Evolutionary conservation across 1,140 invertebrate species (phyloP), one percentile per base, ranked within the genome.

Genomic region (Sycophaga agraensis): DNA sequence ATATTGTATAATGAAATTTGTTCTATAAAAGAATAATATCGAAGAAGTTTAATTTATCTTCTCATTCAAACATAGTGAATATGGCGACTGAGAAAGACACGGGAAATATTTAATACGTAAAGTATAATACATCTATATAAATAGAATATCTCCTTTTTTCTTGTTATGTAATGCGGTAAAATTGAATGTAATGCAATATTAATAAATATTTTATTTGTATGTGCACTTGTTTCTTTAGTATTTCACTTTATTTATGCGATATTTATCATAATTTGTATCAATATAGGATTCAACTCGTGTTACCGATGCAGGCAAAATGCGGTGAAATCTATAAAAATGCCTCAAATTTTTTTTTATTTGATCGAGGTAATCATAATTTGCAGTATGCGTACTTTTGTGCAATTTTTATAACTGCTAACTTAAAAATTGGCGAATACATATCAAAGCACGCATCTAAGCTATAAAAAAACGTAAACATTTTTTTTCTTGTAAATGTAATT

Each of bases 281-380:
- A n/a, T n/a, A n/a, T 28, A 16, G 8, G 16, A 21, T 35, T 50
- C 9, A 7, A 54, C 21, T 2, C 21, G 24, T 16, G 28, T 26
- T 46, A 11, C 14, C 22, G 21, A n/a, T n/a, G 12, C 42, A 9
- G 21, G 24, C 24, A 3, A n/a, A 7, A 40, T 16, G 19, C 46
- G 12, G 16, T 14, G 40, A 63, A 69, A 71, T 66, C 61, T 73
- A 73, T 68, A 74, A 74, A 73, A 74, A 74, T 73, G 73, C 16
- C 46, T 34, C 16, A 31, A 11, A 40, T 21, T 59, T 22, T 35
- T 58, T 57, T 71, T 68, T 42, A 60, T 68, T 66, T 59, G 65
- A 66, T 50, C 61, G 53, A 57, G 51, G 58, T 66, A 24, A 63
- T 22, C 16, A 16, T 39, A 59, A 57, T 57, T n/a, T n/a, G n/a